Conservation (phyloP, 2,797 vertebrate genomes). For the Poecile montanus region DNA sequence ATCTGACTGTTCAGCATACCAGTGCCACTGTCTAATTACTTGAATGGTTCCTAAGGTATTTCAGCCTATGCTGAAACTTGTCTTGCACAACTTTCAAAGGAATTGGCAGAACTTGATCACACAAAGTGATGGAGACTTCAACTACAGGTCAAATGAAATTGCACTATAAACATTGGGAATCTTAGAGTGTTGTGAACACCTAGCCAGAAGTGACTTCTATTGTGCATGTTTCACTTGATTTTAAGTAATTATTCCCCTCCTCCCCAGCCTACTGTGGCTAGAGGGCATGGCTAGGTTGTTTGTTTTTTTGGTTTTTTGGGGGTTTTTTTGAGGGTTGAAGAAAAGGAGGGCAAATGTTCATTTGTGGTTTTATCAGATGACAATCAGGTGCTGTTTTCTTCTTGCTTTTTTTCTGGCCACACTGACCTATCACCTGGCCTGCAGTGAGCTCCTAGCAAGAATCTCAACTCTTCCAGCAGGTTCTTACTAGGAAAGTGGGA, state of each 20-base stretch:
- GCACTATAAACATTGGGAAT: slow-evolving; percentile 56
- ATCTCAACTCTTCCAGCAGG: neutral
- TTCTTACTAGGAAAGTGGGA: neutral
- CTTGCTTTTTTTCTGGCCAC: neutral
- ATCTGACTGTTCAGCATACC: slow-evolving; percentile 6
- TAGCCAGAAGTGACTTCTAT: neutral
- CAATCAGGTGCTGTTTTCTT: slow-evolving; percentile 40
- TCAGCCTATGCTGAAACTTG: slow-evolving; percentile 6
- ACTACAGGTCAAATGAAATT: slow-evolving; percentile 57
- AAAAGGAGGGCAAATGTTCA: neutral
- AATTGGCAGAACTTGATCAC: slow-evolving; percentile 13
- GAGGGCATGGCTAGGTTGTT: neutral
- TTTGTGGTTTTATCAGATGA: slow-evolving; percentile 18
- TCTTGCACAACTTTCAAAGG: slow-evolving; percentile 20
- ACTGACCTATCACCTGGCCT: neutral
- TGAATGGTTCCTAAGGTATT: slow-evolving; percentile 43
- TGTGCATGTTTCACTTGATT: slow-evolving; percentile 47
- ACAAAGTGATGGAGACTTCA: slow-evolving; percentile 15
- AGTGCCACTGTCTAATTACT: slow-evolving; percentile 50
- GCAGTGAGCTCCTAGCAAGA: neutral
- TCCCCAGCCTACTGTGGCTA: neutral
- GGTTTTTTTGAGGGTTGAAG: neutral
- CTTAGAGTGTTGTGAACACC: slow-evolving; percentile 10
- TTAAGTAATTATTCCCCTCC: neutral
- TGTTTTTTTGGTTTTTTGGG: neutral